A percentile compares a stretch with the other conserved stretches of the same genome.
These are phyloP conservation scores for Heliconius hewitsoni DNA, from an alignment of 1,140 invertebrate species.

Conservation along the genomic window DNA sequence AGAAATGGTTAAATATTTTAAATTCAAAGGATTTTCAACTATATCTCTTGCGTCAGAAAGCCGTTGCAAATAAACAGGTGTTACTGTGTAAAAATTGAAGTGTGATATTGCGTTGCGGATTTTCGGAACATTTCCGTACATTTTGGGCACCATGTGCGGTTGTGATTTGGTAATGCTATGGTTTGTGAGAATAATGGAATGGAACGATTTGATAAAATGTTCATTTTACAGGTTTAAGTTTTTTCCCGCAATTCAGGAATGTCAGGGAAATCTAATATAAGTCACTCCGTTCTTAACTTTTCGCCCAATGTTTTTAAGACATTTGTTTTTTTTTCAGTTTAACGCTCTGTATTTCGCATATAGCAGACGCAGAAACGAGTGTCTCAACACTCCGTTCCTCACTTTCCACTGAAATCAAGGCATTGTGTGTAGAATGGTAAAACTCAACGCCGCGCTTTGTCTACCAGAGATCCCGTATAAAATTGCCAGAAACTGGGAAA, in stretches of 20 bases:
- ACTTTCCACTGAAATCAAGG: too few relatives aligned
- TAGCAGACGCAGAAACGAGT: too few relatives aligned
- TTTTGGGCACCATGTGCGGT: slow-evolving; percentile 5
- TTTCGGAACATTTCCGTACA: slow-evolving; percentile 23
- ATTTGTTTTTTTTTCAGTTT: too few relatives aligned
- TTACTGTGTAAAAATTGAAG: slow-evolving; percentile 57
- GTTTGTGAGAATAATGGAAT: slow-evolving; percentile 9
- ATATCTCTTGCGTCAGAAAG: neutral
- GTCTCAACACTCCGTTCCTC: too few relatives aligned
- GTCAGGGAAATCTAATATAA: too few relatives aligned
- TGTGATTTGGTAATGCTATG: slow-evolving; percentile 35
- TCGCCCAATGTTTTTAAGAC: too few relatives aligned
- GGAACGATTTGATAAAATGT: neutral
- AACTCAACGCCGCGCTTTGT: too few relatives aligned
- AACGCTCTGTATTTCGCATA: too few relatives aligned
- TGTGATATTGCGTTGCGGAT: slow-evolving; percentile 54
- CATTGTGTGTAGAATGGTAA: too few relatives aligned
- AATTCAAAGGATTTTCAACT: neutral
- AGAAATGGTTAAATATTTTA: neutral
- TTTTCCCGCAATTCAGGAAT: neutral
- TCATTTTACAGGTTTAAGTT: neutral
- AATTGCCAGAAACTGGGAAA: too few relatives aligned
- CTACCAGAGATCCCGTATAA: too few relatives aligned
- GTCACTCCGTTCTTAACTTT: too few relatives aligned
- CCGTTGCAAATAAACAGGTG: slow-evolving; percentile 50